phyloP scores from a whole-genome alignment of 2,888 invertebrate species.

The Clanis bilineata region DNA sequence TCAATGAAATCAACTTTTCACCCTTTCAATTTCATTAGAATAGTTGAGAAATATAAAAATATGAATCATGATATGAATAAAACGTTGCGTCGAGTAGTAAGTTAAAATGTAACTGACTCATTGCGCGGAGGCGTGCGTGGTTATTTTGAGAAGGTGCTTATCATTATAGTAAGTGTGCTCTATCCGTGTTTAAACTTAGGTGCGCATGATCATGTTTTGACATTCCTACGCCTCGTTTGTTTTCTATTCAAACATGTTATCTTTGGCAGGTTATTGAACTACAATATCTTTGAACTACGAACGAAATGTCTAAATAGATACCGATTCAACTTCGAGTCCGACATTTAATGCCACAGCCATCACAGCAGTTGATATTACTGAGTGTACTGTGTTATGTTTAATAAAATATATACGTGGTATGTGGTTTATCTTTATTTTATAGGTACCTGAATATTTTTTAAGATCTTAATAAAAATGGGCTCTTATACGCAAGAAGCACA shows the following conservation, averaged over 20 bases:
- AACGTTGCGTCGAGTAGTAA: not conserved
- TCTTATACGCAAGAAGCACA: no score
- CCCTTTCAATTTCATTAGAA: conserved; percentile 9
- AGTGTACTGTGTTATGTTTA: no score
- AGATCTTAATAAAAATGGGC: no score
- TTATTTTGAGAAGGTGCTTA: conserved; percentile 13
- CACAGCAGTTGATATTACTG: no score
- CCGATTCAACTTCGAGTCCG: no score
- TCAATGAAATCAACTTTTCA: conserved; percentile 12
- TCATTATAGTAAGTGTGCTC: conserved; percentile 12
- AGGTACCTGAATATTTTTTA: no score
- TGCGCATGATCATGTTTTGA: conserved; percentile 9
- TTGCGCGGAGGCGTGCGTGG: conserved; percentile 1
- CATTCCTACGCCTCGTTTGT: conserved; percentile 6
- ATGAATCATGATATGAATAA: not conserved
- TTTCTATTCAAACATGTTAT: conserved; percentile 7
- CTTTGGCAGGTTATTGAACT: conserved; percentile 11
- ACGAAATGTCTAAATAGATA: no score
- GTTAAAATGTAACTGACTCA: conserved; percentile 5
- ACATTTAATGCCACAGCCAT: no score
- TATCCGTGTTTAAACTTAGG: conserved; percentile 3
- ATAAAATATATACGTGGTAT: no score
- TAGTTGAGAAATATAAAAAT: conserved; percentile 11
- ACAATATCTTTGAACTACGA: not conserved
- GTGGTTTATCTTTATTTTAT: no score